Evolutionary conservation across 2,888 invertebrate genomes (phyloP), one percentile per base, ranked within the genome.

Genomic region (Spilosoma lubricipeda): DNA sequence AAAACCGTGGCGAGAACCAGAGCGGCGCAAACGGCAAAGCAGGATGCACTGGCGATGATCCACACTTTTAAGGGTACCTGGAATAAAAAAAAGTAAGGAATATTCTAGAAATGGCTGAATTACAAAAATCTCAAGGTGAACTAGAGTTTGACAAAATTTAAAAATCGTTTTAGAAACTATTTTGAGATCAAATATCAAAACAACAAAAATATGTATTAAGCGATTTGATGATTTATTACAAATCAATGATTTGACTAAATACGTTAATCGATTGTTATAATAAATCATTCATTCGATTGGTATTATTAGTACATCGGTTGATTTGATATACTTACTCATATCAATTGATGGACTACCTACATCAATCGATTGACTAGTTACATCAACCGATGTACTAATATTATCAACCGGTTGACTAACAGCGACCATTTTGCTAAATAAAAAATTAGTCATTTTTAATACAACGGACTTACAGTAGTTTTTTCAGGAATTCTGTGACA

Each of bases 41-140:
- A 95, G 0, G 95, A 95, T 0, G 94, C 95, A 39, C 94, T 93
- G 3, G 95, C 94, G 1, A 94, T 89, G 0, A 95, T 86, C 95
- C 95, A 95, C 3, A 95, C 94, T 73, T 93, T 94, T 13, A 95
- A 80, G 0, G 95, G 95, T 0, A 95, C 95, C 95, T 95, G 89
- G 0, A 84, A 36, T 36, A 84, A 7, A 48, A n/a, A n/a, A n/a
- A n/a, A n/a, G 9, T 11, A 36, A 63, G 36, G 36, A 30, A 69
- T 23, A 45, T 36, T 30, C 30, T 9, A 30, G 13, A 23, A 48
- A 68, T 27, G 20, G 0, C 30, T 18, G 30, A 18, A 18, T 0
- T 63, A 18, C 18, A 30, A 30, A 30, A 52, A 48, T 1, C 5
- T 9, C 39, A 33, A 33, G 33, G 33, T 33, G 33, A 33, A 33